Percentiles rank a stretch among this genome's conserved stretches.
These are phyloP conservation scores for Asarcornis scutulata DNA, from an alignment of 2,113 vertebrate genomes.

Conservation along the genomic window DNA sequence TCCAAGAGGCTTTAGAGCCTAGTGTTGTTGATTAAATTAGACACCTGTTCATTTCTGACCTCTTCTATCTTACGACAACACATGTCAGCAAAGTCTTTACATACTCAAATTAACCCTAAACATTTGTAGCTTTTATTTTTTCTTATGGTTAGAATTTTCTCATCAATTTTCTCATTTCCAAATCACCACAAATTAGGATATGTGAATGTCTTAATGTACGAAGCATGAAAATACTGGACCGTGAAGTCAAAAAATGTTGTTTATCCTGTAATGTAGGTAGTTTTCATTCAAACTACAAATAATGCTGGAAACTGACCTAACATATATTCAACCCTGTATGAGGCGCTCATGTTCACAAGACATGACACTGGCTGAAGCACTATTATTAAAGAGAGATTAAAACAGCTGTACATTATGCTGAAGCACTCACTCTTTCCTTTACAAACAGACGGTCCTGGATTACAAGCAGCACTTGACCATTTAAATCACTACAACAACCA, in stretches of 20 bases:
- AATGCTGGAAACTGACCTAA: constrained; percentile 43
- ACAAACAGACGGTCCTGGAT: constrained; percentile 93
- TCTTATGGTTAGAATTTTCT: neutral
- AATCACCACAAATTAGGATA: neutral
- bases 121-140: neutral
- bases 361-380: constrained; percentile 84
- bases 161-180: neutral
- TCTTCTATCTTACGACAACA: constrained; percentile 23
- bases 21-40: constrained; percentile 36
- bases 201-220: neutral
- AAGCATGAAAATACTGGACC: neutral
- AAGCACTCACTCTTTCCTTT: constrained; percentile 87
- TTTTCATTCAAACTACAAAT: neutral
- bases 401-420: constrained; percentile 96
- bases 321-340: constrained; percentile 59
- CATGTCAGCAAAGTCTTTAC: constrained; percentile 40
- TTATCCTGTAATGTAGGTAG: neutral
- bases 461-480: constrained; percentile 97
- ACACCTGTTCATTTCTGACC: constrained; percentile 65
- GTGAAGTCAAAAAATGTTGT: neutral
- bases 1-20: constrained; percentile 21
- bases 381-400: constrained; percentile 97
- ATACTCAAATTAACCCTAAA: constrained; percentile 44
- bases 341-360: constrained; percentile 78
- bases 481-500: constrained; percentile 95